Evolutionary conservation across 2,113 vertebrate species (phyloP), one percentile per base, ranked within the genome.

Genomic region (Psittacara wagleri): DNA sequence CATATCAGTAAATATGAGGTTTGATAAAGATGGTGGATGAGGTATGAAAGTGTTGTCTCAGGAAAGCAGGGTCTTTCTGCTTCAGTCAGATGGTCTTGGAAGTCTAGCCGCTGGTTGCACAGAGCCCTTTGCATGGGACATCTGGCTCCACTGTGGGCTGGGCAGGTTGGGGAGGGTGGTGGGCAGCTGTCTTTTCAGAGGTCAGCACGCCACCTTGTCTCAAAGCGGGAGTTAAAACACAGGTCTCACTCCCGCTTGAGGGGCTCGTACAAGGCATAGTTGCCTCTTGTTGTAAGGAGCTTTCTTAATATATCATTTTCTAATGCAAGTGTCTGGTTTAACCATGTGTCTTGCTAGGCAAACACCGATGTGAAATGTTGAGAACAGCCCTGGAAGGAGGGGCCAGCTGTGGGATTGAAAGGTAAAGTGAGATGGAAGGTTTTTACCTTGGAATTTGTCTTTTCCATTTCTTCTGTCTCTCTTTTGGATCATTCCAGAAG

Each of bases 401-500:
- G 33, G 41, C 15, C 25, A 13, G 51, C 37, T 74, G 31, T 3
- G 1, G 35, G 29, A 22, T 72, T 82, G 49, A 72, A 86, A 92
- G 62, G 41, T 89, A 18, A 75, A 72, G 31, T 64, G 28, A 73
- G 27, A 43, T 79, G 13, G 39, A 28, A 64, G 29, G 43, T 91
- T 88, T 59, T 64, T 55, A 17, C 28, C 10, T 55, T 79, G 67
- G 52, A 69, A 73, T 72, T 51, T 31, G 5, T 79, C 64, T 85
- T 89, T 92, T 55, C 39, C 10, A 2, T 82, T 86, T 83, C 64
- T 94, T 74, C 43, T 59, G 3, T 59, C 64, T 81, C 44, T 61
- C 24, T n/a, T 62, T 82, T 76, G 44, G 52, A 82, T 95, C 74
- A 33, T 92, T 94, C 86, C 82, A 90, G 70, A 92, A 96, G 85